These are phyloP conservation scores for Agriopis leucophaearia DNA, from an alignment of 2,888 invertebrate genomes.

Conservation along the genomic window DNA sequence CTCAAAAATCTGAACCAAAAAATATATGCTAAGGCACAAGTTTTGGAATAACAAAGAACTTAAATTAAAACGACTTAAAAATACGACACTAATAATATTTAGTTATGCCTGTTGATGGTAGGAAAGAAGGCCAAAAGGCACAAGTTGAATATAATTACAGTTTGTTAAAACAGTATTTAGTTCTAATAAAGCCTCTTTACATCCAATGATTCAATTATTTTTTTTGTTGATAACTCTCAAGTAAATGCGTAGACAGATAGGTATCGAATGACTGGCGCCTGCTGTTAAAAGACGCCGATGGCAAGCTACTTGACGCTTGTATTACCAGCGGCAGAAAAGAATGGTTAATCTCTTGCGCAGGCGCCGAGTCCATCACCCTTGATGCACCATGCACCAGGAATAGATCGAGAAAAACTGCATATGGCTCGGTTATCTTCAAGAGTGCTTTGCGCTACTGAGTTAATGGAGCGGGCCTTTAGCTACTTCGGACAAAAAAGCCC, in stretches of 20 bases:
- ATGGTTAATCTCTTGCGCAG: conserved; percentile 62
- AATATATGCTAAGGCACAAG: too few relatives aligned
- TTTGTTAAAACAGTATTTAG: not conserved
- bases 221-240: conserved; percentile 52
- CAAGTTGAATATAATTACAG: too few relatives aligned
- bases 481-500: conserved; percentile 14
- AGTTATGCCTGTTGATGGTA: too few relatives aligned
- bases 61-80: too few relatives aligned
- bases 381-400: conserved; percentile 60
- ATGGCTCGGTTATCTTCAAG: conserved; percentile 66
- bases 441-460: conserved; percentile 47
- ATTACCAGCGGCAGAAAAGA: conserved; percentile 42
- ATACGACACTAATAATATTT: too few relatives aligned
- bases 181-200: conserved; percentile 14
- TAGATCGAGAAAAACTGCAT: conserved; percentile 77
- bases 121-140: too few relatives aligned
- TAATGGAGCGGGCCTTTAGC: conserved; percentile 56
- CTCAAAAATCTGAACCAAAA: too few relatives aligned
- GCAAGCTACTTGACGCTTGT: conserved; percentile 36
- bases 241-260: conserved; percentile 40
- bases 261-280: conserved; percentile 70
- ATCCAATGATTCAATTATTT: conserved; percentile 1
- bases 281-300: conserved; percentile 55
- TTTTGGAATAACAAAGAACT: too few relatives aligned
- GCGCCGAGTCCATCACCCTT: conserved; percentile 67